Base-by-base conservation (phyloP, 2,888 invertebrate genomes). In the Synergus itoensis region DNA sequence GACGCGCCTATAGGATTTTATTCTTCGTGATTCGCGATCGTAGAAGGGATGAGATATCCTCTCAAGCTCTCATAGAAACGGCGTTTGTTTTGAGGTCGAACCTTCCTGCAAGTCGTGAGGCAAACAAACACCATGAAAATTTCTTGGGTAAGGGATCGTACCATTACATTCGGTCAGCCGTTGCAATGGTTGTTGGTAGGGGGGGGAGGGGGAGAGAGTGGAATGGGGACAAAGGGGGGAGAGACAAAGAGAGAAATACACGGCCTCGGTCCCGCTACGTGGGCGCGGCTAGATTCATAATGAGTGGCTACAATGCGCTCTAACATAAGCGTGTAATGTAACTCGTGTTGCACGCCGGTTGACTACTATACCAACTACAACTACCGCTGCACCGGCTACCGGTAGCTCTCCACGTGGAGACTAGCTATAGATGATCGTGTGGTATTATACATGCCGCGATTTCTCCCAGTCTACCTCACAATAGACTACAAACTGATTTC, bases 201-300 rank as follows among this genome's bases (percentile, higher is more conserved):
- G 36, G 36, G 36, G 36, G 36, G 36, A 14, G 18, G 40, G 41
- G 11, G 76, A 40, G 41, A 40, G 21, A n/a, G n/a, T n/a, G n/a
- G 36, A 60, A 60, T 2, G 40, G 16, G 16, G 16, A 12, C 40
- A 41, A 14, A 12, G 40, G 40, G 48, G 28, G 64, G 41, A 63
- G 64, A 43, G 45, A 64, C 28, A 78, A 75, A 45, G 80, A 85
- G 84, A 84, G 79, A 84, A 79, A 84, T 81, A 83, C 84, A 84
- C 81, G 87, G 87, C 85, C 87, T 85, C 87, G 89, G 88, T 90
- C 87, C 90, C 90, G 90, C 90, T 90, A 89, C 87, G 89, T 88
- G 88, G 89, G 89, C 88, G 89, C 89, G 89, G 88, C 87, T 88
- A 85, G 87, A 88, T 89, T 88, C 86, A 87, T 86, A 88, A 89